Evolutionary conservation across 2,888 invertebrate genomes (phyloP), one percentile per base, ranked within the genome.

Genomic region (Hermaeophaga mercurialis): DNA sequence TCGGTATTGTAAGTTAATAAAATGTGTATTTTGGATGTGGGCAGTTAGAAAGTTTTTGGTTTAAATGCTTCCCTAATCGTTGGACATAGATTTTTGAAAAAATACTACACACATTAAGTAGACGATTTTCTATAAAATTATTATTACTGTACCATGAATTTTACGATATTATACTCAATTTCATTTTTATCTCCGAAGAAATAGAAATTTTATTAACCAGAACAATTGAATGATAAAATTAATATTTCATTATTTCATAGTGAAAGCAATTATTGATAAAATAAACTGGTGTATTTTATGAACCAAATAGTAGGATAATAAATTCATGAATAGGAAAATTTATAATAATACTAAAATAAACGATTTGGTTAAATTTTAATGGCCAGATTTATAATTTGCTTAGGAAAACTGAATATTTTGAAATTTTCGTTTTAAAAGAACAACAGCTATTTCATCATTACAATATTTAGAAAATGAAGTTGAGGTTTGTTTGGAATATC

Each of bases 211-310:
- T 39, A 19, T 39, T 18, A 39, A 39, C 39, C 38, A 15, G 38
- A 38, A 38, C 38, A 38, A 38, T 38, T 19, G 39, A 39, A 39
- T 19, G 19, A 39, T 39, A 19, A 19, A 39, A 22, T 39, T 19
- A 39, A 18, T 19, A 39, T 19, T 19, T 39, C n/a, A 19, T 19
- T 39, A 39, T 39, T 39, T 39, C 39, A 19, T 39, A 39, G 39
- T 39, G 39, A 39, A 39, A 39, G 39, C 39, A 39, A 39, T 39
- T 39, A 19, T 39, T 39, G 39, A 39, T 39, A 39, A 39, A 39
- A 39, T 39, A 39, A 38, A 39, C 39, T 39, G 39, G 3, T 39
- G 39, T 19, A 22, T 3, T 19, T 39, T 39, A 39, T 19, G 39
- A 19, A 5, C 7, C 18, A 38, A 38, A 18, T 38, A 38, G 38